Conservation (phyloP, 1,140 invertebrate genomes). For the Calephelis nemesis region DNA sequence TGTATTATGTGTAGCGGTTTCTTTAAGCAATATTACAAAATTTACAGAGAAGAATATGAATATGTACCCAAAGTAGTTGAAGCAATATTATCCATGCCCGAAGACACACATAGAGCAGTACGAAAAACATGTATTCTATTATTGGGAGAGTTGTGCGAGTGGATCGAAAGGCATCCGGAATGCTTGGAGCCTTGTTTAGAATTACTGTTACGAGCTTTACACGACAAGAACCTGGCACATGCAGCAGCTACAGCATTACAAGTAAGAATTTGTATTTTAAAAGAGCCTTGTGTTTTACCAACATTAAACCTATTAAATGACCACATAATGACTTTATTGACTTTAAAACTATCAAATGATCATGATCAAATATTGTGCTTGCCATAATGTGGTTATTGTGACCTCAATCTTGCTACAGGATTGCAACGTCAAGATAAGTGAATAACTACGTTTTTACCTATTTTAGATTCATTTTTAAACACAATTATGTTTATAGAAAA, state of each 20-base stretch:
- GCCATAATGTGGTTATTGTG: no score
- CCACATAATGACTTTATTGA: no score
- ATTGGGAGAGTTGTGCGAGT: conserved; percentile 95
- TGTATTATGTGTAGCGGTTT: no score
- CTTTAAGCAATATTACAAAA: conserved; percentile 1
- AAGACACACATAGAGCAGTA: conserved; percentile 92
- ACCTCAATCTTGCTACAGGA: no score
- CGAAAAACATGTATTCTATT: conserved; percentile 93
- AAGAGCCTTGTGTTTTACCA: no score
- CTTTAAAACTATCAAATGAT: no score
- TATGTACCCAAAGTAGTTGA: conserved; percentile 96
- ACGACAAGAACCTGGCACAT: conserved; percentile 84
- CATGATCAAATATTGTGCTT: no score
- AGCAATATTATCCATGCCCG: conserved; percentile 91
- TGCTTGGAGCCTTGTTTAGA: conserved; percentile 90
- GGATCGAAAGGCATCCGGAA: conserved; percentile 94
- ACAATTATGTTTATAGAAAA: no score
- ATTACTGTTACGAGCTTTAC: conserved; percentile 87
- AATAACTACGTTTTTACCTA: no score
- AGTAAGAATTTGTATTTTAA: conserved; percentile 33
- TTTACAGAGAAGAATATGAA: conserved; percentile 91
- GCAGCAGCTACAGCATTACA: conserved; percentile 88
- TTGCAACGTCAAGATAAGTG: no score
- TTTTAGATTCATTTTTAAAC: no score
- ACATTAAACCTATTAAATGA: no score